Evolutionary conservation across 2,113 vertebrate genomes (phyloP).

Genomic region (Austrofundulus limnaeus): DNA sequence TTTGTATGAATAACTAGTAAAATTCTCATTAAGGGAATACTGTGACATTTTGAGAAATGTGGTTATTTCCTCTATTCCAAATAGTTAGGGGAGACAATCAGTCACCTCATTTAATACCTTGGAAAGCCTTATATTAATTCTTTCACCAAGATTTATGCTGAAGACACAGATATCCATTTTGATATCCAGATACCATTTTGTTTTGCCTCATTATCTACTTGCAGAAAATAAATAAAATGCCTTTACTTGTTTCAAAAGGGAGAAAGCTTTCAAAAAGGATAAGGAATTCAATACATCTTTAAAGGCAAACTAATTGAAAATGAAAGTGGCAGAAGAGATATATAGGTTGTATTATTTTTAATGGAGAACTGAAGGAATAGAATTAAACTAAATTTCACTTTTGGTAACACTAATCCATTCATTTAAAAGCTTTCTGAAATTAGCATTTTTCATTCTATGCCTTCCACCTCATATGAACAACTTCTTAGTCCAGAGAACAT

Average conservation of each 20-base stretch:
- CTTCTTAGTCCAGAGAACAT: conserved; percentile 19
- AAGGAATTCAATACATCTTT: not conserved
- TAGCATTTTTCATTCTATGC: not conserved
- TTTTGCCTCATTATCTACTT: not conserved
- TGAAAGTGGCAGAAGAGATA: not conserved
- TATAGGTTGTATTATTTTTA: not conserved
- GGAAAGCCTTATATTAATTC: not conserved
- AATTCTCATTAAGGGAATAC: not conserved
- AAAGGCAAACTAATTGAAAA: not conserved
- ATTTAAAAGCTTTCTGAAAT: not conserved
- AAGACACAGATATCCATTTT: not conserved
- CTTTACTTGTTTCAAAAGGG: not conserved
- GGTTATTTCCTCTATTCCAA: not conserved
- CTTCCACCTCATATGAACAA: not conserved
- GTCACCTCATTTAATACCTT: not conserved
- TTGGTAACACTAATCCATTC: not conserved
- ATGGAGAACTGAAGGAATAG: not conserved
- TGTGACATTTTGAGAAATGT: not conserved
- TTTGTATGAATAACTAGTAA: not conserved
- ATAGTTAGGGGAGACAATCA: not conserved
- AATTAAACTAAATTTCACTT: not conserved
- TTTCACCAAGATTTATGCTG: not conserved
- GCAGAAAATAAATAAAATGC: too few relatives aligned
- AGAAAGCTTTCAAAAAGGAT: not conserved
- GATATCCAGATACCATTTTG: not conserved